Base-by-base conservation (phyloP, 2,113 vertebrate genomes). In the Pycnonotus jocosus region DNA sequence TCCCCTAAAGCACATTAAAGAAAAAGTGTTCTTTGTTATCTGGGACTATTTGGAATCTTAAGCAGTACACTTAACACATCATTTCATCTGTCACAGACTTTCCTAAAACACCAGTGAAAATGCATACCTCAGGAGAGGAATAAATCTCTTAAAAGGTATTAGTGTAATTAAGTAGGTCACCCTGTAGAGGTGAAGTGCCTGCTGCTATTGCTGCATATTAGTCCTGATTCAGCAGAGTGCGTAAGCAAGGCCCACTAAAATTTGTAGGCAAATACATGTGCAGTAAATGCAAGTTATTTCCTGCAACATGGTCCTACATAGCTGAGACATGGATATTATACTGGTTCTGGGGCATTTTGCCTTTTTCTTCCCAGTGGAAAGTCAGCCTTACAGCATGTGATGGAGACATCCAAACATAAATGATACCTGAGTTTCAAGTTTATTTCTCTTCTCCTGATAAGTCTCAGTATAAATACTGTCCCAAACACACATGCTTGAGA, bases 21-120 rank as follows among this genome's bases (percentile, higher is more conserved):
- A 94, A 85, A 94, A 94, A 77, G 33, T 65, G 69, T 54, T 90
- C 89, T 94, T 96, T 94, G 88, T 96, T 94, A 83, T 83, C 92
- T 93, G 61, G 53, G 47, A 69, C 48, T 85, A 80, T 82, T 85
- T 69, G 47, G 66, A 91, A 87, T 90, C 78, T 89, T 92, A 72
- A 87, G 57, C 66, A 38, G 40, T 82, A 94, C 78, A 91, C 86
- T 94, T 95, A 95, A 87, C 89, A 89, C 57, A 62, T 93, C 66
- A 72, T 95, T 93, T 81, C 79, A 77, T 79, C 78, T 95, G 91
- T 80, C 74, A 85, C 2, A 80, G 53, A 33, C 24, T 95, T 92
- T 88, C 70, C 58, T 91, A 80, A 95, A 96, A 86, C 74, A 87
- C 74, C 45, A 87, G 54, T 79, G 66, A n/a, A 85, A 95, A 89